Percentiles rank a stretch among this genome's conserved stretches.
These are phyloP conservation scores for Protula sp. DNA, from an alignment of 2,888 invertebrate genomes.

Conservation along the genomic window DNA sequence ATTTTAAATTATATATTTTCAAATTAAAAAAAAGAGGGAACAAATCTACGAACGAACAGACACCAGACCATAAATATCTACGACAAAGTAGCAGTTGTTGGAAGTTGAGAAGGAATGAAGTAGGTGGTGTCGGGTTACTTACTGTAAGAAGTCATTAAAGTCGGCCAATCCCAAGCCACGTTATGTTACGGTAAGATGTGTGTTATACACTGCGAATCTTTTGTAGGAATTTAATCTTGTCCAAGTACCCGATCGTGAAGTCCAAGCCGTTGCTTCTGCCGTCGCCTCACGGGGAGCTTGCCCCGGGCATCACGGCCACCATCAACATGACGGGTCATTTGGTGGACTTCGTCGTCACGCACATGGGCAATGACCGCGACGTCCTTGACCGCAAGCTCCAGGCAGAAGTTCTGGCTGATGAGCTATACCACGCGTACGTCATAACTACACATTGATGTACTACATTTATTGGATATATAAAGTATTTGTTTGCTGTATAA, in stretches of 20 bases:
- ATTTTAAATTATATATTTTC: no score
- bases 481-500: neutral
- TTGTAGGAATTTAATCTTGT: conserved; percentile 49
- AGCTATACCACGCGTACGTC: conserved; percentile 38
- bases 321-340: conserved; percentile 45
- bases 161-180: no score
- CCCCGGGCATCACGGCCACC: conserved; percentile 52
- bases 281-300: conserved; percentile 54
- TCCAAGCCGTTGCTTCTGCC: conserved; percentile 52
- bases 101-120: no score
- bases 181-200: no score
- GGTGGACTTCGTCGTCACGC: conserved; percentile 54
- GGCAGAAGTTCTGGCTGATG: conserved; percentile 43
- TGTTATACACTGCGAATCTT: no score
- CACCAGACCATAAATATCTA: no score
- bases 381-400: conserved; percentile 50
- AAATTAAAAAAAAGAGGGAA: no score
- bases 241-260: conserved; percentile 52
- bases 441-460: neutral
- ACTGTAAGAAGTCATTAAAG: no score
- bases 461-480: neutral
- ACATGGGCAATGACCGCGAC: conserved; percentile 55
- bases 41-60: no score
- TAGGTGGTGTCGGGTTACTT: no score
- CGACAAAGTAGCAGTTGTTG: no score